Evolutionary conservation across 1,140 invertebrate genomes (phyloP), one percentile per base, ranked within the genome.

Genomic region (Leptopilina clavipes): DNA sequence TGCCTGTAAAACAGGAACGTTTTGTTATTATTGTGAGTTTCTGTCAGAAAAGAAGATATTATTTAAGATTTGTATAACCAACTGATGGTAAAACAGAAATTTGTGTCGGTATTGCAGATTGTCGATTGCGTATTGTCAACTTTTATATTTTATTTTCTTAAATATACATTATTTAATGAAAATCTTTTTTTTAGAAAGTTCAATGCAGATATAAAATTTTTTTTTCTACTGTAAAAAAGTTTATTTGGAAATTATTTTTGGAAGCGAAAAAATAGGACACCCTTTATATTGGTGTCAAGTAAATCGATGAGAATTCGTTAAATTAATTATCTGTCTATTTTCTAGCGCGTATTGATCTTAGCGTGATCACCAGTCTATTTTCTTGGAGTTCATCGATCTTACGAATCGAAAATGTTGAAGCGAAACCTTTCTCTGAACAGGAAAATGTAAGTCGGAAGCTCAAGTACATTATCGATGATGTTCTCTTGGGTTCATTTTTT

Each of bases 311-410:
- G 45, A 73, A 80, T 79, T 75, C 48, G 72, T 71, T 85, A 83
- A 84, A 85, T 84, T 84, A 85, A 85, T 84, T 82, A 84, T 77
- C 71, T 78, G 75, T 52, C 77, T 79, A 84, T 84, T 85, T 84
- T 84, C 83, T 81, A 80, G 65, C 59, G 73, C 70, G 74, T 81
- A 79, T 82, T 77, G 78, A 81, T 80, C n/a, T 59, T 54, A 25
- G 54, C 37, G 6, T 59, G 52, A 48, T 56, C 48, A 71, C 54
- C 54, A 40, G 40, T 70, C 75, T 75, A 82, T 85, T 85, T 82
- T 37, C 59, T 65, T 73, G 77, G 82, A 75, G 43, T 52, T 79
- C 48, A 83, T 83, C 77, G 82, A 84, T 84, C 78, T 74, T n/a
- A 40, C 25, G 7, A 59, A 37, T 65, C 19, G 12, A 31, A 54